Percentiles rank a stretch among this genome's conserved stretches.
These are phyloP conservation scores for Dinothrombium tinctorium DNA, from an alignment of 1,140 invertebrate genomes.

Conservation along the genomic window DNA sequence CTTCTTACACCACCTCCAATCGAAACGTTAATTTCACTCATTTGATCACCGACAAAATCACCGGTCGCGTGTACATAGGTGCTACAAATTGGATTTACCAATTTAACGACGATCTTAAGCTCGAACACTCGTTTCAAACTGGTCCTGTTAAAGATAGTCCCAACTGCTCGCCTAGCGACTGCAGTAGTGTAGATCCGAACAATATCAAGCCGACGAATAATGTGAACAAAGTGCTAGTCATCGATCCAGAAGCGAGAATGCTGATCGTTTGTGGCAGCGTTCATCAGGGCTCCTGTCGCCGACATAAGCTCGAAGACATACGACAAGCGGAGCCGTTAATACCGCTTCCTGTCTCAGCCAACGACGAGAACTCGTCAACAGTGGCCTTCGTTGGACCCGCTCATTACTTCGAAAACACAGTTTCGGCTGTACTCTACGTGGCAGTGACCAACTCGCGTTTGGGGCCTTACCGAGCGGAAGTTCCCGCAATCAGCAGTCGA, in stretches of 20 bases:
- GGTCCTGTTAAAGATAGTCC: constrained; percentile 62
- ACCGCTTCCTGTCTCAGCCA: constrained; percentile 59
- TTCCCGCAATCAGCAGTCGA: constrained; percentile 70
- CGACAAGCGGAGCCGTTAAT: constrained; percentile 44
- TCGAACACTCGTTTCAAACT: constrained; percentile 37
- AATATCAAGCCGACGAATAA: constrained; percentile 43
- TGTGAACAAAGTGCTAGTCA: constrained; percentile 70
- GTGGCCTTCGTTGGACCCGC: constrained; percentile 82
- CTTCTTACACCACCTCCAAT: constrained; percentile 14
- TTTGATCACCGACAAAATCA: constrained; percentile 32
- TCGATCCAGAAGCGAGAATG: constrained; percentile 49
- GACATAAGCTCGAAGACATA: constrained; percentile 48
- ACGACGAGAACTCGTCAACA: constrained; percentile 67
- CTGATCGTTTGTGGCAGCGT: constrained; percentile 70
- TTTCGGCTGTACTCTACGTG: constrained; percentile 53
- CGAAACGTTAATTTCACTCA: constrained; percentile 26
- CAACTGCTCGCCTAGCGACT: constrained; percentile 60
- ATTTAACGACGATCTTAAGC: constrained; percentile 38
- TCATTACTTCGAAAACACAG: constrained; percentile 37
- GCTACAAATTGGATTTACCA: constrained; percentile 62
- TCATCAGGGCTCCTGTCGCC: constrained; percentile 60
- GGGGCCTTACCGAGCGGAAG: constrained; percentile 69
- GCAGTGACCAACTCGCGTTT: constrained; percentile 78
- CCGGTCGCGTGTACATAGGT: constrained; percentile 42
- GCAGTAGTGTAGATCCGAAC: constrained; percentile 22